Conservation (phyloP, 2,888 invertebrate genomes). For the Ptilodon capucinus region DNA sequence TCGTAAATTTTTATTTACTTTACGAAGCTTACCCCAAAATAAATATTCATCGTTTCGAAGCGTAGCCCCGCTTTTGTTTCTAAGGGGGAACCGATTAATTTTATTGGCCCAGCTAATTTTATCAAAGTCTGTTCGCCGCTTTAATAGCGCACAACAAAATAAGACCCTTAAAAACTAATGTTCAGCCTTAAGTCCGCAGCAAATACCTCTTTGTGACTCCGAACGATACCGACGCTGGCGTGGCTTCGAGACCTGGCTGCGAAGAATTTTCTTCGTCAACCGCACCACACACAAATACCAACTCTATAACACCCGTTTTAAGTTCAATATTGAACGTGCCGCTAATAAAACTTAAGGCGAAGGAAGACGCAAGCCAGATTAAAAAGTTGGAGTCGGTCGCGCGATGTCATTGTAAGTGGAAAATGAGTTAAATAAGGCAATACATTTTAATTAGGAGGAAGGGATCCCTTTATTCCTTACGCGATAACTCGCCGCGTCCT, state of each 20-base stretch:
- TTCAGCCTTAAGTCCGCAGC: constrained; percentile 77
- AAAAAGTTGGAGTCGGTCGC: constrained; percentile 80
- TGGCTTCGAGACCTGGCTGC: constrained; percentile 60
- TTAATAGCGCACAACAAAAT: constrained; percentile 79
- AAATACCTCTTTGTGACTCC: constrained; percentile 81
- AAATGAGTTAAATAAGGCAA: constrained; percentile 83
- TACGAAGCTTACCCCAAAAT: constrained; percentile 33
- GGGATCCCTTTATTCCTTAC: constrained; percentile 78
- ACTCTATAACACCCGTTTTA: constrained; percentile 20
- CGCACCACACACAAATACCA: constrained; percentile 18
- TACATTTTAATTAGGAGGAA: constrained; percentile 82
- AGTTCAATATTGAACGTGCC: constrained; percentile 23
- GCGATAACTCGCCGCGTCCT: constrained; percentile 76
- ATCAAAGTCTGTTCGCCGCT: constrained; percentile 69
- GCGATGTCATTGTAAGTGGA: constrained; percentile 80
- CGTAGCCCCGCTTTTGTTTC: constrained; percentile 37
- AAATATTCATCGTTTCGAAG: constrained; percentile 35
- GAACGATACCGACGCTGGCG: constrained; percentile 58
- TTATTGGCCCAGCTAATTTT: constrained; percentile 77
- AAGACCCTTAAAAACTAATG: constrained; percentile 82
- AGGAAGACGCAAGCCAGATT: constrained; percentile 71
- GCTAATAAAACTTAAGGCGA: constrained; percentile 50
- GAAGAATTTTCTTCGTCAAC: constrained; percentile 51
- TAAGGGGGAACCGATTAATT: constrained; percentile 67
- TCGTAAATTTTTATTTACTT: constrained; percentile 31